Evolutionary conservation across 2,113 vertebrate species (phyloP).

Genomic region (Saguinus imperator): DNA sequence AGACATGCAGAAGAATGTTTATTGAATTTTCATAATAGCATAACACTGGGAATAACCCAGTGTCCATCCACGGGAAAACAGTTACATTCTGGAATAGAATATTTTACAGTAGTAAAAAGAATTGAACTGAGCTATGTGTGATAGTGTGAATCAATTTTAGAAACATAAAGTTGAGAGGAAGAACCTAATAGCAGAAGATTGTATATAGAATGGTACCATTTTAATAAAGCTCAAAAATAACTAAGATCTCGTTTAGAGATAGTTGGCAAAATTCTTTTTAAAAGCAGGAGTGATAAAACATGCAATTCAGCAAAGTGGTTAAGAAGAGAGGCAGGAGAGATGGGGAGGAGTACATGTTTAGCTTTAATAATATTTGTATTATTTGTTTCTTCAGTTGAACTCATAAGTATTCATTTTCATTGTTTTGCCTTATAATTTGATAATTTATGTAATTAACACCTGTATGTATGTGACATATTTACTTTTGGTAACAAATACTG

Average conservation of each 20-base stretch:
- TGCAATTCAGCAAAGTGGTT: neutral
- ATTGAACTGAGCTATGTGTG: neutral
- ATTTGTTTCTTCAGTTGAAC: neutral
- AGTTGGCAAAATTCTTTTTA: neutral
- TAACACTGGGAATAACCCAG: neutral
- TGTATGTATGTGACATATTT: neutral
- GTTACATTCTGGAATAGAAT: neutral
- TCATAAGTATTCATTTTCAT: constrained; percentile 5
- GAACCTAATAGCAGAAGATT: neutral
- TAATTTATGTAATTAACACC: neutral
- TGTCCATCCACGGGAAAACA: neutral
- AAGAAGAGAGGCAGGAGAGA: neutral
- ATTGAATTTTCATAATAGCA: neutral
- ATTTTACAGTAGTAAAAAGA: neutral
- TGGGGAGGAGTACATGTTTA: neutral
- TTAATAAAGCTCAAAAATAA: constrained; percentile 13
- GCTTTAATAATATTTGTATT: neutral
- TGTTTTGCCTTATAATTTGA: neutral
- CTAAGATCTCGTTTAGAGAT: neutral
- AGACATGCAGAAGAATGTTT: neutral
- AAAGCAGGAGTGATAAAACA: neutral
- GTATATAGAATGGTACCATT: neutral
- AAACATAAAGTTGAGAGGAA: constrained; percentile 5
- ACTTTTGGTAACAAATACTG: neutral
- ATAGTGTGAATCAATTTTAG: neutral